Percentiles rank a stretch among this genome's conserved stretches.
These are phyloP conservation scores for Microchirus variegatus DNA, from an alignment of 2,797 vertebrate genomes.

Conservation along the genomic window DNA sequence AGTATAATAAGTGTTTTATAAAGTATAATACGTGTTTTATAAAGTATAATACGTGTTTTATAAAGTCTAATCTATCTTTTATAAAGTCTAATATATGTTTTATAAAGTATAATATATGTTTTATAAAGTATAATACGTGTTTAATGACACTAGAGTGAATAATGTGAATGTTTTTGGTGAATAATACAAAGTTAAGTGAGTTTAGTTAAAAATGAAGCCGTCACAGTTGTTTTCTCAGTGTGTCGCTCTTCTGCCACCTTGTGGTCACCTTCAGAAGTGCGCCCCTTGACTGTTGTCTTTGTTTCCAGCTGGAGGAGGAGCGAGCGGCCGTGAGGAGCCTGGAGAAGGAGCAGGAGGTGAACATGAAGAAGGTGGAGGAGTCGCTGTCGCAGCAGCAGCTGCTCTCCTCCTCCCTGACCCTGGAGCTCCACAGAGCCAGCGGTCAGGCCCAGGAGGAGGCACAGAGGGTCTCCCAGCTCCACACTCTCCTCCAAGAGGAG, in stretches of 20 bases:
- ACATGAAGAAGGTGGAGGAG: conserved; percentile 88
- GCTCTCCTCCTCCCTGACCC: conserved; percentile 87
- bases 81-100: too few species aligned
- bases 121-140: too few species aligned
- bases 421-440: conserved; percentile 92
- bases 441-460: conserved; percentile 91
- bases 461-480: conserved; percentile 86
- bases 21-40: too few species aligned
- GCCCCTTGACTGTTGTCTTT: background rate
- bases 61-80: too few species aligned
- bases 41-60: too few species aligned
- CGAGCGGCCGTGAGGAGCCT: conserved; percentile 85
- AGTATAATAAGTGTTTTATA: too few species aligned
- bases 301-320: conserved; percentile 75
- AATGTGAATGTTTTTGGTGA: too few species aligned
- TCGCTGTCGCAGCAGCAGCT: conserved; percentile 91
- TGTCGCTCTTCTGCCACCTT: conserved; percentile 63
- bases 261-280: conserved; percentile 58
- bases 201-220: too few species aligned
- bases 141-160: too few species aligned
- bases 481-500: conserved; percentile 86
- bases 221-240: background rate
- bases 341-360: conserved; percentile 88
- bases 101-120: too few species aligned
- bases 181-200: too few species aligned